Evolutionary conservation across 1,140 invertebrate genomes (phyloP), one percentile per base, ranked within the genome.

Genomic region (Cotesia vestalis): DNA sequence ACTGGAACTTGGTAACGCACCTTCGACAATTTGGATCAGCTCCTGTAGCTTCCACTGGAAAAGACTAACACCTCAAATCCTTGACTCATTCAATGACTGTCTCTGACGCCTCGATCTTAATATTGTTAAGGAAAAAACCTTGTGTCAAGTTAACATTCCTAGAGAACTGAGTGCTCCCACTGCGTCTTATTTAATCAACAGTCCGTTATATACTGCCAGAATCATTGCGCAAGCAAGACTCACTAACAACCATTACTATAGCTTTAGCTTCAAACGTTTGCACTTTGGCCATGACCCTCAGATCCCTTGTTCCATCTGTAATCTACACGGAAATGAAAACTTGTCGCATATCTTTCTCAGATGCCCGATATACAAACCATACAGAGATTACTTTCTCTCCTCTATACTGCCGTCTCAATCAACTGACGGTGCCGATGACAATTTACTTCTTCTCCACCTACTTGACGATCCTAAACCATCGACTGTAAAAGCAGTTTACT

Each of bases 291-390:
- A 1, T 0, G 12, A 51, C 12, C 46, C 61, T 3, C 14, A 63
- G 12, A 3, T 63, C 14, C 5, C 20, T 34, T 35, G 61, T 34
- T 36, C 46, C 46, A 51, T 63, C 4, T 63, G 61, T 3, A 63
- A 63, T 34, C n/a, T 17, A 2, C n/a, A 63, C 61, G 61, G 1
- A 63, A 63, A 63, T 1, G 61, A 63, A 63, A 35, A 63, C 36
- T 3, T 63, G 2, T 5, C 35, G 5, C 61, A 63, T 34, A 35
- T 63, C 5, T 27, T 63, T 2, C 27, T 63, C 3, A 27, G 27
- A 27, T 63, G 61, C 27, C 61, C 61, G 11, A 36, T 35, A 35
- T 63, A 63, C 3, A 63, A 63, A 35, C 61, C 27, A 40, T 36
- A 2, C n/a, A 17, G 61, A 12, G 11, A 63, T 6, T 36, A 63